Evolutionary conservation across 2,888 invertebrate species (phyloP), one percentile per base, ranked within the genome.

Genomic region (Zygothrica quintamaculata): DNA sequence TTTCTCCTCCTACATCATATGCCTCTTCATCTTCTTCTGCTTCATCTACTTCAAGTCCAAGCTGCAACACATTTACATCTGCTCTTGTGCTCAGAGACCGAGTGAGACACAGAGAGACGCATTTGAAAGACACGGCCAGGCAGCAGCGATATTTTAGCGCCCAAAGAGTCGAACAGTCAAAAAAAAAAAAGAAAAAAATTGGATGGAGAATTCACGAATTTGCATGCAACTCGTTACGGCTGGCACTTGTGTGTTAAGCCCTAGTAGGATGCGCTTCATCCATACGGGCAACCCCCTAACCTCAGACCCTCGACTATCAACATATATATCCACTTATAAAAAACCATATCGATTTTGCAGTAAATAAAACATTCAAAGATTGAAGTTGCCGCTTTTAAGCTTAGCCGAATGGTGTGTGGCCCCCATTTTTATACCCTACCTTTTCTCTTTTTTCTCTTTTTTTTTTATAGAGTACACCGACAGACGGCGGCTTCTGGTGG

Each of bases 181-280:
- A 47, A 39, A 55, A 56, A 64, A 46, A 57, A 40, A 55, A 43
- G 46, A 31, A 43, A 31, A 40, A 15, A 8, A 15, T 39, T n/a
- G 16, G 40, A 15, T n/a, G n/a, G 52, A 52, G 39, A 22, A 22
- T 22, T 22, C 57, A 48, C 56, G 70, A 77, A 84, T 84, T 84
- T 87, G 87, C 82, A 84, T 84, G 85, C 82, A 81, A 87, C 82
- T 84, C 87, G 87, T 84, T 84, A 80, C 74, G 87, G 68, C 69
- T 80, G 81, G 72, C 85, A 80, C 78, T 80, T 84, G 72, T 78
- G 86, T 85, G 84, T 84, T 87, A 87, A 86, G 74, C 81, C 60
- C 61, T 22, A 5, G 18, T 5, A 22, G 18, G 5, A 36, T 31
- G 46, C 25, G 66, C 64, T 65, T 50, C 65, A 52, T 22, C 39